These are phyloP conservation scores for Enteromius mattozi DNA, from an alignment of 2,797 vertebrate species.

Conservation along the genomic window DNA sequence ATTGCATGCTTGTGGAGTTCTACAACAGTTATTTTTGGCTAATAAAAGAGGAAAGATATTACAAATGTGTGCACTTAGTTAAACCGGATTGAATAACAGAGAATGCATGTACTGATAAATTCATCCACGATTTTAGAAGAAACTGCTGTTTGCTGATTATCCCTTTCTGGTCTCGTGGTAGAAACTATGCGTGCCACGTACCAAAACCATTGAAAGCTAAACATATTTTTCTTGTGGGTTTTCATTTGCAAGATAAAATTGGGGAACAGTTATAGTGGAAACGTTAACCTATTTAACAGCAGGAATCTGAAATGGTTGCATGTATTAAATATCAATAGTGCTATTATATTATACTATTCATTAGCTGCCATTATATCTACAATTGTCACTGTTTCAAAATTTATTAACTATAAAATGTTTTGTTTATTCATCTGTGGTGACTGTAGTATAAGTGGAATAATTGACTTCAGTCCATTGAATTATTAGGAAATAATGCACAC, in stretches of 20 bases:
- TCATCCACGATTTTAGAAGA: not conserved
- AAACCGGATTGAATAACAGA: not conserved
- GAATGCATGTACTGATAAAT: slow-evolving; percentile 11
- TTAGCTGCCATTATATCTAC: slow-evolving; percentile 36
- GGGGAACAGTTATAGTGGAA: not conserved
- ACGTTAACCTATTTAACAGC: not conserved
- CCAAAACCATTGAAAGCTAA: not conserved
- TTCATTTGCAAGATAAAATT: slow-evolving; percentile 1
- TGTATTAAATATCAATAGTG: not conserved
- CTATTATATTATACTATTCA: slow-evolving; percentile 47
- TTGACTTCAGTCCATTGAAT: not conserved
- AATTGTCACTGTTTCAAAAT: not conserved
- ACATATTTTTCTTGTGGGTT: not conserved
- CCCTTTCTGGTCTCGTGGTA: not conserved
- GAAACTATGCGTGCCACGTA: not conserved
- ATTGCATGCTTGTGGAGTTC: slow-evolving; percentile 23
- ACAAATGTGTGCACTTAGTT: slow-evolving; percentile 12
- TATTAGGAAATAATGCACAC: no score
- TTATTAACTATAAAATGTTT: not conserved
- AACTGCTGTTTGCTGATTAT: not conserved
- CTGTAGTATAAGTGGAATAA: not conserved
- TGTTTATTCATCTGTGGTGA: not conserved
- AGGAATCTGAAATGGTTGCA: not conserved
- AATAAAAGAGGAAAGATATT: slow-evolving; percentile 12
- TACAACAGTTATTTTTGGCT: slow-evolving; percentile 20